Percentiles rank a stretch among this genome's conserved stretches.
These are phyloP conservation scores for Platycercus adscitus DNA, from an alignment of 2,113 vertebrate genomes.

Conservation along the genomic window DNA sequence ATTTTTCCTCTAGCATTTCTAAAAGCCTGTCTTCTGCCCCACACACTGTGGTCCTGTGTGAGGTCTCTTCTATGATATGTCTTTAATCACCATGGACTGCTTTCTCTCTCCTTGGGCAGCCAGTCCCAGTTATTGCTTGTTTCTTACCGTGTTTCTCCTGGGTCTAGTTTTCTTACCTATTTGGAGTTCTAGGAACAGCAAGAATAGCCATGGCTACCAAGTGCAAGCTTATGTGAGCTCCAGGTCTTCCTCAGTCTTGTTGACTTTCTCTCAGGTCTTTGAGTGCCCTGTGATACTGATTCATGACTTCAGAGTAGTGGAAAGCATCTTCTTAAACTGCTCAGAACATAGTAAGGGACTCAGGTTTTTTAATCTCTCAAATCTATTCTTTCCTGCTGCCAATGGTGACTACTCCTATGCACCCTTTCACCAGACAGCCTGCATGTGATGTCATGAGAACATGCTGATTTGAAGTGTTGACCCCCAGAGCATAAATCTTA, in stretches of 20 bases:
- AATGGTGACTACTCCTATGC: background rate
- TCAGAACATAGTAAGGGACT: background rate
- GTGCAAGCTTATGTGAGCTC: background rate
- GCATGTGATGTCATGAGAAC: slow-evolving; percentile 33
- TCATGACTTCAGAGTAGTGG: background rate
- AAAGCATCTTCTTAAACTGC: background rate
- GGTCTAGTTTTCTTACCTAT: background rate
- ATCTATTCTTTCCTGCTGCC: background rate
- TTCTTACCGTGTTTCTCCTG: background rate
- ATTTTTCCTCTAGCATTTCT: background rate
- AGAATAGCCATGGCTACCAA: background rate
- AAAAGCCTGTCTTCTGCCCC: background rate
- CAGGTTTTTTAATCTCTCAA: background rate
- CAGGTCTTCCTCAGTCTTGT: background rate
- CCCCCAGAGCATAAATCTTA: slow-evolving; percentile 61
- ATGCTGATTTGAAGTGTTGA: slow-evolving; percentile 13
- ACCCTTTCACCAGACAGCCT: slow-evolving; percentile 29
- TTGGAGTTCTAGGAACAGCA: background rate
- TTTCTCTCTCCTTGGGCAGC: background rate
- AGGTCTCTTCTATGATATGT: background rate
- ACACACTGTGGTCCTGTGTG: background rate
- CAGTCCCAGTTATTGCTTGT: background rate
- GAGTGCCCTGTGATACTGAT: background rate
- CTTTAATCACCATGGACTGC: background rate
- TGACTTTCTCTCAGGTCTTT: background rate